These are phyloP conservation scores for Epinotia bilunana DNA, from an alignment of 2,888 invertebrate species.

Conservation along the genomic window DNA sequence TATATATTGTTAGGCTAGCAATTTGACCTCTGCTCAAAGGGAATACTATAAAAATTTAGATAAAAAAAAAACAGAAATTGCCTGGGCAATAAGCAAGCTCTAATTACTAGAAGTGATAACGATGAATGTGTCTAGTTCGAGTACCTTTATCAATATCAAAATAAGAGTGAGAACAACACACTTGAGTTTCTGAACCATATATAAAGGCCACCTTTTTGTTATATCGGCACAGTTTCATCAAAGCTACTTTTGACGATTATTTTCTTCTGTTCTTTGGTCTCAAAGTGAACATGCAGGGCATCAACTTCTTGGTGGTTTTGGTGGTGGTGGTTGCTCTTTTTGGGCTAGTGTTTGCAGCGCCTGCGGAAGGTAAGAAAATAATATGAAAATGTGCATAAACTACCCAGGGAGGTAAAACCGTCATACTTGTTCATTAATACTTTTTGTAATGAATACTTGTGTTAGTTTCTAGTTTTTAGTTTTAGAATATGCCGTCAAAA, in stretches of 20 bases:
- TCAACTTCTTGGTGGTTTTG: conserved; percentile 24
- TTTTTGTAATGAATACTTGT: too few species aligned
- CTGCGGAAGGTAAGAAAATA: conserved; percentile 28
- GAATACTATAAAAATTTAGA: background rate
- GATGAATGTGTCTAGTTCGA: background rate
- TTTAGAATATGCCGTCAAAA: too few species aligned
- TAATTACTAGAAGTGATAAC: conserved; percentile 28
- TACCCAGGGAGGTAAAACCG: too few species aligned
- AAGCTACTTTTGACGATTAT: background rate
- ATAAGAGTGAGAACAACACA: conserved; percentile 22
- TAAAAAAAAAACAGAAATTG: background rate
- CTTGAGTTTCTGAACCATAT: conserved; percentile 29
- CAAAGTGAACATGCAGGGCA: conserved; percentile 33
- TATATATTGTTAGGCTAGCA: background rate
- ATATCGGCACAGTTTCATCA: conserved; percentile 16
- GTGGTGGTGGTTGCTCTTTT: conserved; percentile 26
- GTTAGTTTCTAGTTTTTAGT: too few species aligned
- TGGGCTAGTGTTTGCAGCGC: conserved; percentile 22
- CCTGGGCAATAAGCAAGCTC: background rate
- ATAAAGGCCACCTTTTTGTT: background rate
- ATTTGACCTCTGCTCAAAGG: background rate
- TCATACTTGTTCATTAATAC: too few species aligned
- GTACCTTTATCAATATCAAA: conserved; percentile 20
- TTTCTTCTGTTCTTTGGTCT: background rate
- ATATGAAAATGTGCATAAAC: too few species aligned